These are phyloP conservation scores for Crossaster papposus DNA, from an alignment of 53 echinoderm and acorn worm species.

Conservation along the genomic window DNA sequence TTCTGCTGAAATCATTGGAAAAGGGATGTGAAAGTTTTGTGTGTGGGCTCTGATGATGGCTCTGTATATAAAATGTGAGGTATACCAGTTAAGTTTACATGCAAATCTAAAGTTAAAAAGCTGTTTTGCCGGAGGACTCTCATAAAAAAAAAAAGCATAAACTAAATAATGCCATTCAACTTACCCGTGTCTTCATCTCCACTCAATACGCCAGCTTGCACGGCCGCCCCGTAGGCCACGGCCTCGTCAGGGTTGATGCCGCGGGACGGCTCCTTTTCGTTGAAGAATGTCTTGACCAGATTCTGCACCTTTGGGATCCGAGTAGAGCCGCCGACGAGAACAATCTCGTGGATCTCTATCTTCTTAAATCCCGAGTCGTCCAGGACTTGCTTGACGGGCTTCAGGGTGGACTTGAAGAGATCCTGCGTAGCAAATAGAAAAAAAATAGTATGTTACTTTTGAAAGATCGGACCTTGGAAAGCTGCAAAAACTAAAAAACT, in stretches of 20 bases:
- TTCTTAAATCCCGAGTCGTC: slow-evolving; percentile 86
- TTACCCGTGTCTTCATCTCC: slow-evolving; percentile 95
- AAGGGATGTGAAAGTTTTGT: too few relatives aligned
- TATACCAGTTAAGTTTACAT: neutral
- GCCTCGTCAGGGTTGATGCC: slow-evolving; percentile 99
- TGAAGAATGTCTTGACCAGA: slow-evolving; percentile 83
- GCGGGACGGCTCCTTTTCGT: slow-evolving; percentile 94
- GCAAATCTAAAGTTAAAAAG: neutral
- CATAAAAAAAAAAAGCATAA: neutral
- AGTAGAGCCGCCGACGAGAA: slow-evolving; percentile 97
- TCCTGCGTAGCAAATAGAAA: slow-evolving; percentile 58
- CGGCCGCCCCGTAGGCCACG: slow-evolving; percentile 98
- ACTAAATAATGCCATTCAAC: slow-evolving; percentile 7
- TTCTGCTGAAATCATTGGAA: too few relatives aligned
- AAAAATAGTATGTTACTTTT: neutral
- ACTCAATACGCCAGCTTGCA: slow-evolving; percentile 93
- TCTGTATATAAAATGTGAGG: too few relatives aligned
- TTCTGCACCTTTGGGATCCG: slow-evolving; percentile 95
- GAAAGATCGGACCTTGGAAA: neutral
- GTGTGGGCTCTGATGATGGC: too few relatives aligned
- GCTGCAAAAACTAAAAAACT: neutral
- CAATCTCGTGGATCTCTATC: slow-evolving; percentile 88
- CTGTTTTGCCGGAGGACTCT: too few relatives aligned
- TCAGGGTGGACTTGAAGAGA: slow-evolving; percentile 91
- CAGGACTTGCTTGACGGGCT: slow-evolving; percentile 83